Percentiles rank a stretch among this genome's conserved stretches.
phyloP scores from a whole-genome alignment of 1,140 invertebrate species.

The Brachionus sp. region DNA sequence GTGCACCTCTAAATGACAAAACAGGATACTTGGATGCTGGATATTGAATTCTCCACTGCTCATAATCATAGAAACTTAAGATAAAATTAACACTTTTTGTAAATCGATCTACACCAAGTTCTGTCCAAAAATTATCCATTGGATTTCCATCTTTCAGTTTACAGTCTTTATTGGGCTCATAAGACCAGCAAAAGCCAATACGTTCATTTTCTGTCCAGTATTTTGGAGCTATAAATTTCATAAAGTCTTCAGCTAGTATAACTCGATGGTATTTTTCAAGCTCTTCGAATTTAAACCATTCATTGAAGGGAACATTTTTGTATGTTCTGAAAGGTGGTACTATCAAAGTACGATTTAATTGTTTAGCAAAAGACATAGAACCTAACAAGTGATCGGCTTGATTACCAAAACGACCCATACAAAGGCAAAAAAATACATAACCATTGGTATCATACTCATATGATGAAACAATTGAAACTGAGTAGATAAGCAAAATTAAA shows the following conservation, averaged over 20 bases:
- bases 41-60: conserved; percentile 62
- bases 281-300: conserved; percentile 79
- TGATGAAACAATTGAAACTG: not conserved
- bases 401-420: conserved; percentile 92
- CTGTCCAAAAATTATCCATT: conserved; percentile 97
- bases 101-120: conserved; percentile 80
- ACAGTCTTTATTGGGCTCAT: conserved; percentile 63
- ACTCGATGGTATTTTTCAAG: conserved; percentile 76
- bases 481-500: not conserved
- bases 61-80: conserved; percentile 75
- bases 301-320: conserved; percentile 84
- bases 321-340: conserved; percentile 69
- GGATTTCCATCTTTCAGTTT: conserved; percentile 97
- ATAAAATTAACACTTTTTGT: conserved; percentile 85
- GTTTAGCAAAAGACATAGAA: conserved; percentile 80
- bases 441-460: conserved; percentile 64
- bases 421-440: conserved; percentile 81
- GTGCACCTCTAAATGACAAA: conserved; percentile 74
- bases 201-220: conserved; percentile 79
- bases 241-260: conserved; percentile 85
- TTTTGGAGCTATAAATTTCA: conserved; percentile 71
- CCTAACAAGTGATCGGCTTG: conserved; percentile 93
- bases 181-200: conserved; percentile 63
- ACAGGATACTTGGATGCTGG: conserved; percentile 66
- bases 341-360: conserved; percentile 80